Evolutionary conservation across 2,113 vertebrate genomes (phyloP), one percentile per base, ranked within the genome.

Genomic region (Gambusia holbrooki): DNA sequence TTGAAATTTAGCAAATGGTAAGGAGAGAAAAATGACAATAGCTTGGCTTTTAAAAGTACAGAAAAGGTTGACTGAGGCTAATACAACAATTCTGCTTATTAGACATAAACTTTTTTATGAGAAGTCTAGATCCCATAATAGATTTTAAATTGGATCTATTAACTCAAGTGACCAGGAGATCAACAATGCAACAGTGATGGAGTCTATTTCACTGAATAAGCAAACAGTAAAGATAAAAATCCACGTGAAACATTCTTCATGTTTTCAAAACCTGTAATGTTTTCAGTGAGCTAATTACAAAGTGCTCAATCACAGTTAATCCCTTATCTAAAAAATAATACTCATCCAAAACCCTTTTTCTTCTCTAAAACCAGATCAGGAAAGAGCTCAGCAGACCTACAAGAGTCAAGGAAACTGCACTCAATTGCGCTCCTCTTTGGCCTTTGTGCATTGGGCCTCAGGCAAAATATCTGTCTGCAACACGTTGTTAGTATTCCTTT

Each of bases 401-500:
- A 19, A 15, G 4, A 64, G 64, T 69, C 40, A 35, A 12, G 14
- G 51, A 17, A 65, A 62, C 68, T 25, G 17, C 6, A 28, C 78
- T 77, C 13, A 1, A 68, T 10, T 37, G 8, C 13, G 70, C 48
- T 29, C 58, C 51, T 32, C 48, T 37, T 71, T 84, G 66, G 74
- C 77, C 67, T 64, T 40, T 63, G 61, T 82, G 51, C 35, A 40
- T 61, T 35, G 48, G 33, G 61, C 69, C 40, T 75, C 48, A 58
- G 77, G 84, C 77, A 74, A 22, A 32, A 13, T 69, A 84, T 76
- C 72, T 40, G 33, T 83, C 66, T 83, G 76, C 74, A 66, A 62
- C 69, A 29, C 42, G 8, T 83, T 80, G 74, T 85, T 82, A 75
- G 51, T 45, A 80, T 80, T 72, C 61, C 17, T 30, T 5, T 65